phyloP scores from a whole-genome alignment of 2,113 vertebrate genomes.

The Lonchura striata region DNA sequence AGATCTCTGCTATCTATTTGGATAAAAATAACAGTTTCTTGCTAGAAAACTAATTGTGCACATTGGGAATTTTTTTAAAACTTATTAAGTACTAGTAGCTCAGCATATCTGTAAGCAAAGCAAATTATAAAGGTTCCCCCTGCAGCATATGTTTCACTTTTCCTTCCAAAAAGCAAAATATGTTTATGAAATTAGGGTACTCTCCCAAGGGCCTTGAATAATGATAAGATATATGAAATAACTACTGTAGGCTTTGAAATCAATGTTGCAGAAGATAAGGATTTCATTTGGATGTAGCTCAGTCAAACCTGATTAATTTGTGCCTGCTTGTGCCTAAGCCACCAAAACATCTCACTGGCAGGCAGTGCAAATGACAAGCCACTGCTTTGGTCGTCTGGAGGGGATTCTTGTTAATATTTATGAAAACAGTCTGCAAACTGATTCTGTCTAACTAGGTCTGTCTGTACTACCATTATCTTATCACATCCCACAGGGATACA shows the following conservation, averaged over 20 bases:
- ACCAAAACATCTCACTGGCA: slow-evolving; percentile 18
- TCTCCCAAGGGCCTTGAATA: slow-evolving; percentile 7
- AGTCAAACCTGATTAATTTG: slow-evolving; percentile 52
- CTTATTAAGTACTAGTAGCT: not conserved
- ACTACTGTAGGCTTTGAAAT: slow-evolving; percentile 24
- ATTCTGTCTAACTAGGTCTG: slow-evolving; percentile 11
- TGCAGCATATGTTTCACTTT: slow-evolving; percentile 7
- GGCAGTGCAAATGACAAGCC: not conserved
- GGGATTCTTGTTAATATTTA: slow-evolving; percentile 48
- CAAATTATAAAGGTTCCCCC: slow-evolving; percentile 21
- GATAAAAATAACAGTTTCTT: not conserved
- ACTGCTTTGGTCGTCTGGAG: slow-evolving; percentile 12
- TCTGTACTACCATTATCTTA: slow-evolving; percentile 31
- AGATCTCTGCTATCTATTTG: not conserved
- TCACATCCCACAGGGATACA: not conserved
- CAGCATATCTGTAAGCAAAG: slow-evolving; percentile 41
- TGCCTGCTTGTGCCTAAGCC: slow-evolving; percentile 10
- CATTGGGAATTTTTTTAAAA: not conserved
- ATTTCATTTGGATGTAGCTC: not conserved
- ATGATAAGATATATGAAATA: slow-evolving; percentile 23
- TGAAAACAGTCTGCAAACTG: not conserved
- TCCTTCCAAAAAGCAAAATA: not conserved
- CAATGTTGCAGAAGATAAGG: slow-evolving; percentile 34
- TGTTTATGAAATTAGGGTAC: slow-evolving; percentile 32
- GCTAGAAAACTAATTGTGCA: not conserved